These are phyloP conservation scores for Cyrtodaria siliqua DNA, from an alignment of 2,888 invertebrate genomes.

Conservation along the genomic window DNA sequence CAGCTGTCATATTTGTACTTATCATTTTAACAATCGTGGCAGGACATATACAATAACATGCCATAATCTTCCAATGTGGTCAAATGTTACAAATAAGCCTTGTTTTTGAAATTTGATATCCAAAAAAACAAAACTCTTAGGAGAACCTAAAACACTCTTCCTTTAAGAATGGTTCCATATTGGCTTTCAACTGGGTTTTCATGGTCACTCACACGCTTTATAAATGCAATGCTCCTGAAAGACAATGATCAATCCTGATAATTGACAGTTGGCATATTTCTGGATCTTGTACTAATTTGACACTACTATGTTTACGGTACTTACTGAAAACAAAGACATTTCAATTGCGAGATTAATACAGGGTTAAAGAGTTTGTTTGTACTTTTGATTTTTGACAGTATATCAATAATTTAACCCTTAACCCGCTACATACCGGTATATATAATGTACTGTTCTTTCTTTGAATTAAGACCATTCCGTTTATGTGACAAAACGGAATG, in stretches of 20 bases:
- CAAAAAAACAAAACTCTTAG: constrained; percentile 7
- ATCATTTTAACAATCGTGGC: too few species aligned
- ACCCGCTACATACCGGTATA: too few species aligned
- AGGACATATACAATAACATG: too few species aligned
- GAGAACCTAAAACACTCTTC: not conserved
- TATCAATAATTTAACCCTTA: too few species aligned
- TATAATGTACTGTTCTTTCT: too few species aligned
- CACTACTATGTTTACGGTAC: constrained; percentile 14
- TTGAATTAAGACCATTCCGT: too few species aligned
- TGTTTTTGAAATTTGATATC: constrained; percentile 5
- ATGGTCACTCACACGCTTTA: constrained; percentile 18
- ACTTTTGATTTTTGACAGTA: too few species aligned
- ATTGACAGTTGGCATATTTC: constrained; percentile 20
- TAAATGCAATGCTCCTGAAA: constrained; percentile 24
- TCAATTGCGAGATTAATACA: too few species aligned
- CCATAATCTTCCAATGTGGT: not conserved
- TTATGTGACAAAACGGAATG: too few species aligned
- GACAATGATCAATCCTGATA: constrained; percentile 9
- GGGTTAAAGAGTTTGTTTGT: too few species aligned
- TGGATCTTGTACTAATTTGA: constrained; percentile 9
- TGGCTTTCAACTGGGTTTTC: constrained; percentile 13
- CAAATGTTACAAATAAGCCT: constrained; percentile 16
- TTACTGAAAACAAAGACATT: not conserved
- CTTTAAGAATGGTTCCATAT: constrained; percentile 12
- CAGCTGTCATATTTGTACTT: too few species aligned